Base-by-base conservation (phyloP, 2,113 vertebrate species). In the Anarrhichthys ocellatus region DNA sequence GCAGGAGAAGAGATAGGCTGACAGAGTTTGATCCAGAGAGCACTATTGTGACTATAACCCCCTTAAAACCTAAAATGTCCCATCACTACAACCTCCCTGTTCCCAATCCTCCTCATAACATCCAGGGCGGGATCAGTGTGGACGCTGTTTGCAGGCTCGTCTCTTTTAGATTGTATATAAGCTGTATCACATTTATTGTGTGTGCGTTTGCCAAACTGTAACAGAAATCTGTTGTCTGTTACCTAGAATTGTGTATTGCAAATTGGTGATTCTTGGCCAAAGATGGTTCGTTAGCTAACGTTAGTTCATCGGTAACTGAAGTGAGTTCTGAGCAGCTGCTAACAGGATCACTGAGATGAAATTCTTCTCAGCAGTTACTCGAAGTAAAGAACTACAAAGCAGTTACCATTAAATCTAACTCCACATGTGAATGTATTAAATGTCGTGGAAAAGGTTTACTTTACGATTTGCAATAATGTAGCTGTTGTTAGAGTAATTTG, bases 1-100 rank as follows among this genome's bases (percentile, higher is more conserved):
- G 56, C 54, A 64, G 34, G n/a, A 40, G 73, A 70, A 48, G 24
- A 29, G 71, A 72, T 66, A 17, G 61, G 66, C 65, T 46, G 36
- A 52, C 24, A 1, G 38, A 34, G 63, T 73, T 65, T 72, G 18
- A 80, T 69, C 50, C 50, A 1, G n/a, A 11, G 48, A 5, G 4
- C 3, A 1, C 27, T 40, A 22, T 56, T 40, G 27, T n/a, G 5
- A 70, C 29, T 17, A 18, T 77, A 74, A 72, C 29, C n/a, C 56
- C 27, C 70, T 58, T 22, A 63, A 64, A 22, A 64, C 18, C 56
- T 66, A 56, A 69, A 83, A 44, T 42, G n/a, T 44, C n/a, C 36
- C 24, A 2, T 76, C 56, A 24, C 64, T 74, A 20, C 54, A n/a
- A 48, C 70, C 34, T 73, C 48, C 24, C 46, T 32, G 13, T 4